phyloP scores from a whole-genome alignment of 2,888 invertebrate species.

The Lasius platythorax region DNA sequence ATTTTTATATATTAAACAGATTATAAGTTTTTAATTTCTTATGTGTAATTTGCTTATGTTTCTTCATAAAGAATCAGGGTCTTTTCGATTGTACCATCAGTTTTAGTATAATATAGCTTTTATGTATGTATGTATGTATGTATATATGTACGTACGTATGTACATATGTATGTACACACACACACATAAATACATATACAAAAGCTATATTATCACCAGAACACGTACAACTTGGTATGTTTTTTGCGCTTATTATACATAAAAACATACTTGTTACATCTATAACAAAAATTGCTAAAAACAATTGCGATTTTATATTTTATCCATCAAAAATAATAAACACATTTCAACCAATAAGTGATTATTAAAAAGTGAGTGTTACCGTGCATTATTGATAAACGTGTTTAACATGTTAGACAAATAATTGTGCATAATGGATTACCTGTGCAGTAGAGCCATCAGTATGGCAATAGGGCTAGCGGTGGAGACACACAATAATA shows the following conservation, averaged over 20 bases:
- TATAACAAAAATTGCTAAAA: not conserved
- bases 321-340: slow-evolving; percentile 12
- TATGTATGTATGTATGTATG: not conserved
- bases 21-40: not conserved
- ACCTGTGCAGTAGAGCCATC: slow-evolving; percentile 98
- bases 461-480: slow-evolving; percentile 98
- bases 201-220: not conserved
- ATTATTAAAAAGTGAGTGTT: slow-evolving; percentile 51
- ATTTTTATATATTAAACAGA: too few relatives aligned
- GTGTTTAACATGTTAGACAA: slow-evolving; percentile 79
- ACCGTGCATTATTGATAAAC: slow-evolving; percentile 80
- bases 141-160: not conserved
- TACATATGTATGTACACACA: not conserved
- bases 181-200: not conserved
- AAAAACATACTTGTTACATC: slow-evolving; percentile 1
- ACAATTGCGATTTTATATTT: slow-evolving; percentile 6
- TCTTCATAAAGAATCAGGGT: not conserved
- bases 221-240: not conserved
- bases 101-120: slow-evolving; percentile 5
- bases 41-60: not conserved
- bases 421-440: slow-evolving; percentile 88
- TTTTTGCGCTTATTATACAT: not conserved
- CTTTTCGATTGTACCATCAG: slow-evolving; percentile 14
- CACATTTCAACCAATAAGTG: slow-evolving; percentile 3
- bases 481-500: slow-evolving; percentile 91